These are phyloP conservation scores for Hepsetus odoe DNA, from an alignment of 2,113 vertebrate genomes.

Conservation along the genomic window DNA sequence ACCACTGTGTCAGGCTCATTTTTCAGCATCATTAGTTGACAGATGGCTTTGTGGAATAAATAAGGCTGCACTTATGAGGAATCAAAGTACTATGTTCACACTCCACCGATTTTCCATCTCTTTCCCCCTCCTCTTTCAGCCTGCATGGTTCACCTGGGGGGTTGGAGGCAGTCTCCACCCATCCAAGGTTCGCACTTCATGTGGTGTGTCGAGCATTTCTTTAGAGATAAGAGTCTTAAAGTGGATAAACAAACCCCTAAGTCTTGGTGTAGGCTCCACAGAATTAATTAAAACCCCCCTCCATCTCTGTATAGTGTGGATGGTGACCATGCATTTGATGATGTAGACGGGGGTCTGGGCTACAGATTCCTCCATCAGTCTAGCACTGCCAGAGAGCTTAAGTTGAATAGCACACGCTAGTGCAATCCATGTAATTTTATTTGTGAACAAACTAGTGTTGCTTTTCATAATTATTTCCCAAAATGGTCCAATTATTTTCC, in stretches of 20 bases:
- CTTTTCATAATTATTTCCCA: too few relatives aligned
- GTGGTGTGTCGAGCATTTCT: slow-evolving; percentile 41
- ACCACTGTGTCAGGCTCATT: not conserved
- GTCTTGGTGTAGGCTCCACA: slow-evolving; percentile 11
- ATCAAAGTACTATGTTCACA: slow-evolving; percentile 41
- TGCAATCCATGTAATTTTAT: too few relatives aligned
- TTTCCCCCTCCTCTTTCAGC: slow-evolving; percentile 15
- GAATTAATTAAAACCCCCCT: not conserved
- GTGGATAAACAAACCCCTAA: slow-evolving; percentile 24
- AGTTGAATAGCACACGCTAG: too few relatives aligned
- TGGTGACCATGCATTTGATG: slow-evolving; percentile 29
- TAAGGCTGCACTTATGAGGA: not conserved
- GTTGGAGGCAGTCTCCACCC: slow-evolving; percentile 52
- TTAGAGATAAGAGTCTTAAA: slow-evolving; percentile 31
- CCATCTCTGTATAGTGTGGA: not conserved
- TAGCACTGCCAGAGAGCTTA: too few relatives aligned
- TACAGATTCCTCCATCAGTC: too few relatives aligned
- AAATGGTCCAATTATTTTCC: too few relatives aligned
- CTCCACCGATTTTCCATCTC: not conserved
- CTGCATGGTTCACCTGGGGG: slow-evolving; percentile 32
- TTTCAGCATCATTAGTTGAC: not conserved
- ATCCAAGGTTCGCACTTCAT: slow-evolving; percentile 53
- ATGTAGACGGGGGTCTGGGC: slow-evolving; percentile 10
- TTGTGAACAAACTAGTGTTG: too few relatives aligned
- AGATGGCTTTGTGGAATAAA: not conserved